These are phyloP conservation scores for Cryptus viduatorius DNA, from an alignment of 2,888 invertebrate genomes.

Conservation along the genomic window DNA sequence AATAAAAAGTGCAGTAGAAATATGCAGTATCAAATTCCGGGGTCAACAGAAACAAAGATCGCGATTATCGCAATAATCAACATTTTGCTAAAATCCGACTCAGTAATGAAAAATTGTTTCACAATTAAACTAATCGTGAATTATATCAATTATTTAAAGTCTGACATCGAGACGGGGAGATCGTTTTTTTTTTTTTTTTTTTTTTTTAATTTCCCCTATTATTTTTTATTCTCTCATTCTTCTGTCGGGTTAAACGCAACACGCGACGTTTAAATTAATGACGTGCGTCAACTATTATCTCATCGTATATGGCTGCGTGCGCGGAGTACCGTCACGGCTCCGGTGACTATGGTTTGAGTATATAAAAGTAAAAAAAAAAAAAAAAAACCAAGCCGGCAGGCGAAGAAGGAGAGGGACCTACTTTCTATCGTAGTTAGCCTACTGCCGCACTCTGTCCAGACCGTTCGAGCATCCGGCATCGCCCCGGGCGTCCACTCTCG, in stretches of 20 bases:
- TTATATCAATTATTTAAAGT: slow-evolving; percentile 10
- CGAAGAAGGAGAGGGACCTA: slow-evolving; percentile 75
- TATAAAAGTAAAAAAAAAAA: slow-evolving; percentile 36
- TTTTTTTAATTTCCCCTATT: not conserved
- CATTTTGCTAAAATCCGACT: not conserved
- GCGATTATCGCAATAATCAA: no score
- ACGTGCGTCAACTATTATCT: slow-evolving; percentile 61
- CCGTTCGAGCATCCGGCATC: slow-evolving; percentile 79
- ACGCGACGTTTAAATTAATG: slow-evolving; percentile 49
- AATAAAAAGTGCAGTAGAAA: not conserved
- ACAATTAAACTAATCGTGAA: not conserved
- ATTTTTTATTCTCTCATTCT: slow-evolving; percentile 9
- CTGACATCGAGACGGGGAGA: not conserved
- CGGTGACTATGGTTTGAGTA: slow-evolving; percentile 32
- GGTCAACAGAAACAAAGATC: no score
- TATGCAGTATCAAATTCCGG: not conserved
- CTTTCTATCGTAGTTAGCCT: slow-evolving; percentile 82
- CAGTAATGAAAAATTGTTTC: not conserved
- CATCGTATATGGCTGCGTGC: slow-evolving; percentile 36
- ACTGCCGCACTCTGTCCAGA: slow-evolving; percentile 72
- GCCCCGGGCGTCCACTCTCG: slow-evolving; percentile 81
- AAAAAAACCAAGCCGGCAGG: slow-evolving; percentile 63
- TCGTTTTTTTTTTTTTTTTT: no score
- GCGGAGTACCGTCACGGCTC: slow-evolving; percentile 30
- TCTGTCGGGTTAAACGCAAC: slow-evolving; percentile 23